phyloP scores from a whole-genome alignment of 2,113 vertebrate genomes.

The Hemiscyllium ocellatum region DNA sequence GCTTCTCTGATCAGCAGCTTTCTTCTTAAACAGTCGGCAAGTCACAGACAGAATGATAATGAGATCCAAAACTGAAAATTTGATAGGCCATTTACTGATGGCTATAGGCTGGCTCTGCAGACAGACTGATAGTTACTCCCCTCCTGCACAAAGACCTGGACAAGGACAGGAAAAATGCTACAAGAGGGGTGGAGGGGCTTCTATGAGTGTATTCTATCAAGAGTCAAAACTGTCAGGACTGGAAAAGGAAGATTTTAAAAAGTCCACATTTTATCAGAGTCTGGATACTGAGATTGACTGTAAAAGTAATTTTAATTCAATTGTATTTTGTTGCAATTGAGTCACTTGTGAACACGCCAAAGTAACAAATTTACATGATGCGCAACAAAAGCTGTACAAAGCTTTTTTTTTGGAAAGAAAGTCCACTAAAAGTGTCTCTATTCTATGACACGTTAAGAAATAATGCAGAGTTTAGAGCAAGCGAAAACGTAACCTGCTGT shows the following conservation, averaged over 20 bases:
- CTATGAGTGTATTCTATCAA: not conserved
- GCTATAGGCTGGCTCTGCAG: not conserved
- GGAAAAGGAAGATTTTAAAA: not conserved
- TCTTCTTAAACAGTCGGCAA: not conserved
- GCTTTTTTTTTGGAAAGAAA: not conserved
- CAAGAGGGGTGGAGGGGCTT: not conserved
- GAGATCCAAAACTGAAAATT: not conserved
- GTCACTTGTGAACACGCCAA: conserved; percentile 11
- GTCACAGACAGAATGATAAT: not conserved
- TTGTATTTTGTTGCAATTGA: not conserved
- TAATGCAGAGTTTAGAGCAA: not conserved
- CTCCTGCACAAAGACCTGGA: not conserved
- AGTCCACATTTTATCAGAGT: not conserved
- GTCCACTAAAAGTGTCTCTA: not conserved
- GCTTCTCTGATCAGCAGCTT: not conserved
- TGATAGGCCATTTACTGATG: not conserved
- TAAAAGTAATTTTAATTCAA: conserved; percentile 9
- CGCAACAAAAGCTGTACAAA: not conserved
- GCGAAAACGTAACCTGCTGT: not conserved
- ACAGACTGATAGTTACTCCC: not conserved
- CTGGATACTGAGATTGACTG: not conserved
- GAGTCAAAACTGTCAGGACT: not conserved
- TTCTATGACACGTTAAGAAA: not conserved
- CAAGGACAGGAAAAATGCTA: not conserved
- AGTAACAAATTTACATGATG: conserved; percentile 13